Percentiles rank a stretch among this genome's conserved stretches.
phyloP scores from a whole-genome alignment of 2,797 vertebrate genomes.

The Falco novaeseelandiae region DNA sequence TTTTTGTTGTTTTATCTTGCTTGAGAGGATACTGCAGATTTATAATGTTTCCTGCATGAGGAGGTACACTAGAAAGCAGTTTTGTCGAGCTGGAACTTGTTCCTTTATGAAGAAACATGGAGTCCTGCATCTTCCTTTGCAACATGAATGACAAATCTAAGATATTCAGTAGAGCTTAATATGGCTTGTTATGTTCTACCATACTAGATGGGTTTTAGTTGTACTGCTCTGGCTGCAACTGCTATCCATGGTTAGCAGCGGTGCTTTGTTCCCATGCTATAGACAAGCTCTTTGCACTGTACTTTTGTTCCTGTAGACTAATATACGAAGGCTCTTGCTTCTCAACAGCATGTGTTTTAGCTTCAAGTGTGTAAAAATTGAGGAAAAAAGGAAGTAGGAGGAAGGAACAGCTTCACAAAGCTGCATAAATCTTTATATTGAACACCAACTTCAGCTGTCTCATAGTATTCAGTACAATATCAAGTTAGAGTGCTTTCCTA shows the following conservation, averaged over 20 bases:
- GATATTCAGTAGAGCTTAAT: not conserved
- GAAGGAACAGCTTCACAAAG: not conserved
- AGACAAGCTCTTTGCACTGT: not conserved
- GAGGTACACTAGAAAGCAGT: not conserved
- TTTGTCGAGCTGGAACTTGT: not conserved
- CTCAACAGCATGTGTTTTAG: not conserved
- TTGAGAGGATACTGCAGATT: not conserved
- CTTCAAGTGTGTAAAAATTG: not conserved
- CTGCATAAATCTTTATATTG: not conserved
- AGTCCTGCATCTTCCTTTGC: not conserved
- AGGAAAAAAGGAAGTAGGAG: not conserved
- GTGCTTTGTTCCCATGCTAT: not conserved
- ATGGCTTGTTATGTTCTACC: not conserved
- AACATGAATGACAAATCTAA: not conserved
- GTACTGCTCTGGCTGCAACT: not conserved
- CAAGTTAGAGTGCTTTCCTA: not conserved
- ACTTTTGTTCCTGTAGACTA: not conserved
- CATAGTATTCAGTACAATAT: not conserved
- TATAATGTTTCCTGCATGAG: not conserved
- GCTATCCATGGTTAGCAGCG: not conserved
- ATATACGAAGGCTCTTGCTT: not conserved
- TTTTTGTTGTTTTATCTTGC: not conserved
- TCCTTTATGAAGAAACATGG: not conserved
- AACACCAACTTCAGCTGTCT: not conserved
- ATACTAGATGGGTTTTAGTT: not conserved